Base-by-base conservation (phyloP, 2,888 invertebrate species). In the Linnaemya vulpina region DNA sequence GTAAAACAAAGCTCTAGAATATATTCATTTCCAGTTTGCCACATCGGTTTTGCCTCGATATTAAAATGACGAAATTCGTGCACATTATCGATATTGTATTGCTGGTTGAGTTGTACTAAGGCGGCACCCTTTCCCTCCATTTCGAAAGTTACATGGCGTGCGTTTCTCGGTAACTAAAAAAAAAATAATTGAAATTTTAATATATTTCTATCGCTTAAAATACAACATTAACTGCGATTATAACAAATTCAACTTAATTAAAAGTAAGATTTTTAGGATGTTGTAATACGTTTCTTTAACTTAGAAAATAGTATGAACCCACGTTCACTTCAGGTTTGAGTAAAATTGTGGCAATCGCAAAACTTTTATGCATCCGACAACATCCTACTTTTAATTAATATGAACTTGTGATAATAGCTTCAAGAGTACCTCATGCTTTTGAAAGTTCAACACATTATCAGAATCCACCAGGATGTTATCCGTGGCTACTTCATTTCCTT, bases 121-220 rank as follows among this genome's bases (percentile, higher is more conserved):
- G 95, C 96, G 80, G 97, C 93, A n/a, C 98, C 98, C 68, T 93
- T 94, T 11, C 98, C 98, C 86, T 94, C 94, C 0, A 96, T 97
- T 73, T 94, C 94, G 20, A 97, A 93, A 86, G 95, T 95, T 0
- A 97, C 94, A 71, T 94, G 92, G 15, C 95, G 93, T 0, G 94
- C 94, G 87, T 60, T 20, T 30, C 75, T 51, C 35, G 87, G 85
- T 15, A 79, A 13, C 79, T 79, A 40, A 5, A 79, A 40, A 17
- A 38, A 51, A 4, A 17, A n/a, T n/a, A 17, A 17, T 49, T 3
- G 10, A 7, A 51, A 8, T 1, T 11, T 20, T 17, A 11, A 46
- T 46, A 3, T 4, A 46, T 46, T 46, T 46, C 3, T 30, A 30
- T 2, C 30, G 30, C 3, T 30, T 30, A 30, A 30, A 30, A 30